Evolutionary conservation across 2,113 vertebrate genomes (phyloP).

Genomic region (Xyliphius kryptos): DNA sequence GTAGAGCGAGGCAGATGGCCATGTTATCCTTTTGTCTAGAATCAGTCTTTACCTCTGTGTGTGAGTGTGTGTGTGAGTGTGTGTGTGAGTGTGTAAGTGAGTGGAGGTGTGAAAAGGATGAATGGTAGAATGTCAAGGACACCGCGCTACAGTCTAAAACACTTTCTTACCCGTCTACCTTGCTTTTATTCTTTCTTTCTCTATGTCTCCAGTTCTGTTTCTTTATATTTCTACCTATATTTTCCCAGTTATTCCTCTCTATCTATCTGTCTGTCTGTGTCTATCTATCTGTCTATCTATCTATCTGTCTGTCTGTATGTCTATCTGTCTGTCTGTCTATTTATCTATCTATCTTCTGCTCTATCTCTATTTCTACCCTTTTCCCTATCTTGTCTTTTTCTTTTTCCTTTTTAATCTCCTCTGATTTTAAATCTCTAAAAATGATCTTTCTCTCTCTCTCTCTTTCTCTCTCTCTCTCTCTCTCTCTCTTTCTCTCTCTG

Average conservation of each 20-base stretch:
- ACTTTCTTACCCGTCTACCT: not conserved
- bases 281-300: too few relatives aligned
- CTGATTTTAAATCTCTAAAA: not conserved
- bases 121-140: not conserved
- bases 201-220: not conserved
- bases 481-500: not conserved
- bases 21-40: not conserved
- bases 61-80: conserved; percentile 4
- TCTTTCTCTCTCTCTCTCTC: not conserved
- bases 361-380: not conserved
- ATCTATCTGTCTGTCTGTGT: too few relatives aligned
- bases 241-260: too few relatives aligned
- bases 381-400: not conserved
- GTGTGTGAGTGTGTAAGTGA: conserved; percentile 2
- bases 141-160: not conserved
- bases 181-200: not conserved
- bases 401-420: not conserved
- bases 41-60: conserved; percentile 2
- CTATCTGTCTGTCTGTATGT: too few relatives aligned
- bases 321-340: too few relatives aligned
- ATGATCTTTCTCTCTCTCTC: not conserved
- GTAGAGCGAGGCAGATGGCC: too few relatives aligned
- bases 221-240: too few relatives aligned
- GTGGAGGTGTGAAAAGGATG: not conserved
- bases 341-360: too few relatives aligned